These are phyloP conservation scores for Zaprionus nigranus DNA, from an alignment of 1,140 invertebrate genomes.

Conservation along the genomic window DNA sequence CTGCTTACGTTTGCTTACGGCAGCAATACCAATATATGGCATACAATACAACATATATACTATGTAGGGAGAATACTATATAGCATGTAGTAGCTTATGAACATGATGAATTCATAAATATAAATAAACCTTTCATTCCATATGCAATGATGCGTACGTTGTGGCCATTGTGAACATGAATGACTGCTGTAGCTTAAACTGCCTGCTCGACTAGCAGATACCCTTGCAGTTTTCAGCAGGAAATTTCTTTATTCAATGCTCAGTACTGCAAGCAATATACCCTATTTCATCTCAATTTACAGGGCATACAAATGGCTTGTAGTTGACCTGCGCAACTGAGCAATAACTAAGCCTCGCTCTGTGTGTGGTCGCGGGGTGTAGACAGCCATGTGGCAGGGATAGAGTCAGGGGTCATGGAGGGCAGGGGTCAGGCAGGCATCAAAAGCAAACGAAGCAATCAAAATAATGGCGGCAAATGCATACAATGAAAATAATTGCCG, in stretches of 20 bases:
- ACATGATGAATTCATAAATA: constrained; percentile 78
- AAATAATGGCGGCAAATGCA: constrained; percentile 78
- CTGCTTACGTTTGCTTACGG: constrained; percentile 37
- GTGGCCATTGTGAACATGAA: constrained; percentile 23
- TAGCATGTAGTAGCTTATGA: constrained; percentile 27
- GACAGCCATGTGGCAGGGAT: background rate
- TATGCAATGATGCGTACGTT: constrained; percentile 72
- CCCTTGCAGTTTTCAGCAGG: background rate
- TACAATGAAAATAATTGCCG: constrained; percentile 79
- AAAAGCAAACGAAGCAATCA: constrained; percentile 77
- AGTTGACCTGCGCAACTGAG: constrained; percentile 22
- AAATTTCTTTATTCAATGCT: background rate
- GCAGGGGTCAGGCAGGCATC: constrained; percentile 13
- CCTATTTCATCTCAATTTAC: background rate
- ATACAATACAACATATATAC: background rate
- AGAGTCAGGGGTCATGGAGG: background rate
- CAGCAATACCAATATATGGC: constrained; percentile 16
- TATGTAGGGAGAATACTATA: background rate
- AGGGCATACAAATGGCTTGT: constrained; percentile 12
- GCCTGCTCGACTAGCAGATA: background rate
- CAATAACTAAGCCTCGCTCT: constrained; percentile 25
- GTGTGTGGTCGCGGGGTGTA: background rate
- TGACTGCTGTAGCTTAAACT: constrained; percentile 33
- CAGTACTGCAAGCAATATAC: background rate
- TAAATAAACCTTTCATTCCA: constrained; percentile 71